These are phyloP conservation scores for Sclerodermus sp. DNA, from an alignment of 2,888 invertebrate species.

Conservation along the genomic window DNA sequence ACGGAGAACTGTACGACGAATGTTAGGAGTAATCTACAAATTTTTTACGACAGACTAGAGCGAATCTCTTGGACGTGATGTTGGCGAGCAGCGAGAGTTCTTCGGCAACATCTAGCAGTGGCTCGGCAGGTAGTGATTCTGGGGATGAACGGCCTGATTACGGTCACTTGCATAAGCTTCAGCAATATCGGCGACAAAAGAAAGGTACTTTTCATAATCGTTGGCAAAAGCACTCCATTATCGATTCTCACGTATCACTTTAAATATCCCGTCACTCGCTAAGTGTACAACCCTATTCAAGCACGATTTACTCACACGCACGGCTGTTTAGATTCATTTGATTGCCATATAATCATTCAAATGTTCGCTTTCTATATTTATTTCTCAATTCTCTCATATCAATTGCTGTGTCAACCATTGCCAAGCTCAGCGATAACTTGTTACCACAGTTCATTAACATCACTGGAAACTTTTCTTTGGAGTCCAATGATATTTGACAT, in stretches of 20 bases:
- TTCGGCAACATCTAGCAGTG: constrained; percentile 67
- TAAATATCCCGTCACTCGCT: constrained; percentile 4
- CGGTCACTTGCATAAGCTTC: constrained; percentile 69
- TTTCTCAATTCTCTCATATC: too few species aligned
- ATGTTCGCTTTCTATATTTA: too few species aligned
- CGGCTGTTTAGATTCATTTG: too few species aligned
- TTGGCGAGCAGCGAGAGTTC: constrained; percentile 74
- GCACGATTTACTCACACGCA: too few species aligned
- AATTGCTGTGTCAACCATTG: too few species aligned
- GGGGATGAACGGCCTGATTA: constrained; percentile 67
- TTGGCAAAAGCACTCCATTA: constrained; percentile 5
- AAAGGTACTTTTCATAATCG: constrained; percentile 63
- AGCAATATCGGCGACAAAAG: constrained; percentile 74
- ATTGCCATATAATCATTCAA: too few species aligned
- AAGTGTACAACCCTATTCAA: too few species aligned
- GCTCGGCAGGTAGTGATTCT: constrained; percentile 65
- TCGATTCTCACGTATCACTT: constrained; percentile 18
- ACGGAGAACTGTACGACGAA: too few species aligned
- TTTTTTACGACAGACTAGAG: constrained; percentile 66
- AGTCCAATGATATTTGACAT: too few species aligned
- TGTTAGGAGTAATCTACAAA: neutral
- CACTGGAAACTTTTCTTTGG: too few species aligned
- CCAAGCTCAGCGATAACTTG: too few species aligned
- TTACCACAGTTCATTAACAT: too few species aligned
- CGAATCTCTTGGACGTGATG: constrained; percentile 77